Evolutionary conservation across 1,140 invertebrate species (phyloP).

Genomic region (Pinna nobilis): DNA sequence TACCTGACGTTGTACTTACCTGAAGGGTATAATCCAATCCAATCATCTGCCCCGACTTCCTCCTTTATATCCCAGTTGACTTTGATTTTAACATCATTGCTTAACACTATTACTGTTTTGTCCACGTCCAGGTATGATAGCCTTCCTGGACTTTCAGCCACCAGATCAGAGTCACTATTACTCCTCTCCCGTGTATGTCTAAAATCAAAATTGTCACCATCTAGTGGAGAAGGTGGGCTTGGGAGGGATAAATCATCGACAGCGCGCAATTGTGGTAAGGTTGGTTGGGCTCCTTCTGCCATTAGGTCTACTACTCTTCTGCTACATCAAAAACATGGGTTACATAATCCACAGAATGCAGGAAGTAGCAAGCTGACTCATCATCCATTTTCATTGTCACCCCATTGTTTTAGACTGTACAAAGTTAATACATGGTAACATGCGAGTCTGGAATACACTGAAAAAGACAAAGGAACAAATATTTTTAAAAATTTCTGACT

Average conservation of each 20-base stretch:
- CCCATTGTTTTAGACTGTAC: too few species aligned
- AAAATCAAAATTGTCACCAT: constrained; percentile 24
- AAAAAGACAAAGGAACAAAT: too few species aligned
- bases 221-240: constrained; percentile 34
- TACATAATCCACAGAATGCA: too few species aligned
- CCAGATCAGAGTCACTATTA: constrained; percentile 64
- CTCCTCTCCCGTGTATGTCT: constrained; percentile 53
- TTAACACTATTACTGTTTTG: constrained; percentile 40
- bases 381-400: too few species aligned
- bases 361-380: too few species aligned
- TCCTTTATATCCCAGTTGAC: constrained; percentile 74
- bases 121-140: constrained; percentile 56
- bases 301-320: constrained; percentile 24
- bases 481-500: too few species aligned
- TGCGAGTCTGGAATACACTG: too few species aligned
- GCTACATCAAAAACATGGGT: too few species aligned
- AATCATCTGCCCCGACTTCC: constrained; percentile 70
- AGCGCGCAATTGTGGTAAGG: constrained; percentile 48
- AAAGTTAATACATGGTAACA: too few species aligned
- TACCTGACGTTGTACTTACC: too few species aligned
- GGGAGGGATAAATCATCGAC: constrained; percentile 66
- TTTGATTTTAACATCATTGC: constrained; percentile 48
- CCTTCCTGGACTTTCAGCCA: constrained; percentile 48
- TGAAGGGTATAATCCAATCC: constrained; percentile 73
- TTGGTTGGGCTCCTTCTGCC: constrained; percentile 42